Evolutionary conservation across 2,113 vertebrate genomes (phyloP).

Genomic region (Podarcis cretensis): DNA sequence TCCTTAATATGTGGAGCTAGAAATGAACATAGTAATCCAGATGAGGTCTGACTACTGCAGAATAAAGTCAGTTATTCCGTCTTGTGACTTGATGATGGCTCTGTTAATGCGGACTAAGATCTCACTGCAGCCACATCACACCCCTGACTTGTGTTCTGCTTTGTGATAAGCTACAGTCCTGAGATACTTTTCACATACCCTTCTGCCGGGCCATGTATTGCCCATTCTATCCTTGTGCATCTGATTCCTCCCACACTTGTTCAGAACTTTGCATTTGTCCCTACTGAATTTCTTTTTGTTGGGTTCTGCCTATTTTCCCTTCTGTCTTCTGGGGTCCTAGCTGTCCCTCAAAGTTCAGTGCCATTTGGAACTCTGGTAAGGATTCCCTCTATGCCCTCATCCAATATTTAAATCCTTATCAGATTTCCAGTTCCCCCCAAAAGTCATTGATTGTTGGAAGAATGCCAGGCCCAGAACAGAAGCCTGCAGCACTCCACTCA

Average conservation of each 20-base stretch:
- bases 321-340: background rate
- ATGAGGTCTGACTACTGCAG: background rate
- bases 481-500: background rate
- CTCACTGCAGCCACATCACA: background rate
- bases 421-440: too few species aligned
- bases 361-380: too few species aligned
- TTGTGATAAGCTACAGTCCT: background rate
- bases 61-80: background rate
- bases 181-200: too few species aligned
- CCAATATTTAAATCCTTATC: too few species aligned
- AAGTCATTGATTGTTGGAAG: background rate
- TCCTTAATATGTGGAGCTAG: background rate
- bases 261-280: background rate
- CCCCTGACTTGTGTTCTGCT: too few species aligned
- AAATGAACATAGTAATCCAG: background rate
- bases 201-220: background rate
- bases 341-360: too few species aligned
- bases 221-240: background rate
- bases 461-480: background rate
- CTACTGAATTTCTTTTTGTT: background rate
- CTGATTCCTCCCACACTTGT: background rate
- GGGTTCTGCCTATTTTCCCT: background rate
- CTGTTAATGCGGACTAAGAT: background rate
- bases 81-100: background rate
- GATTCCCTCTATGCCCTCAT: too few species aligned